Evolutionary conservation across 2,113 vertebrate species (phyloP).

Genomic region (Phaethornis superciliosus): DNA sequence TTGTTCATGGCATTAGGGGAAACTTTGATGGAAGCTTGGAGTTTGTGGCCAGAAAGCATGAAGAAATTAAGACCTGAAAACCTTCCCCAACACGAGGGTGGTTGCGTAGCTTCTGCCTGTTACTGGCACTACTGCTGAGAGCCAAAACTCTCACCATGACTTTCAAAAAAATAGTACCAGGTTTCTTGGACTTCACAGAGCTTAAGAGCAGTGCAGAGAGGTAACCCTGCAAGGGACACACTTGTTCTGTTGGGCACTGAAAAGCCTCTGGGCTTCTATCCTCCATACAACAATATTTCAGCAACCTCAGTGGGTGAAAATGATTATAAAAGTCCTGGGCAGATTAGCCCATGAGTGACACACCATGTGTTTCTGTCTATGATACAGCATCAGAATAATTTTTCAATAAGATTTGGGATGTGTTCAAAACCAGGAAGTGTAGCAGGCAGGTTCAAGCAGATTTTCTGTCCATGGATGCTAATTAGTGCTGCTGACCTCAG

Average conservation of each 20-base stretch:
- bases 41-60: not conserved
- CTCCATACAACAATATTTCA: not conserved
- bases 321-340: not conserved
- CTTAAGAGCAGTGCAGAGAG: not conserved
- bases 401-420: not conserved
- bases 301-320: not conserved
- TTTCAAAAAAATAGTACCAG: not conserved
- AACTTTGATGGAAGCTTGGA: not conserved
- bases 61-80: not conserved
- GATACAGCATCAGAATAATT: accelerated
- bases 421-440: not conserved
- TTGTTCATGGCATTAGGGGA: not conserved
- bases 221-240: not conserved
- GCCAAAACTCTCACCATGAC: not conserved
- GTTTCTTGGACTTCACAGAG: not conserved
- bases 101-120: not conserved
- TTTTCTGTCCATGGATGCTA: not conserved
- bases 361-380: not conserved
- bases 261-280: not conserved
- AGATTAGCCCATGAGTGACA: not conserved
- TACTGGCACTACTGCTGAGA: not conserved
- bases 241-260: not conserved
- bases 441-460: not conserved
- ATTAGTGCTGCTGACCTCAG: not conserved
- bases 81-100: accelerated